phyloP scores from a whole-genome alignment of 1,140 invertebrate species.

The Bombus affinis region DNA sequence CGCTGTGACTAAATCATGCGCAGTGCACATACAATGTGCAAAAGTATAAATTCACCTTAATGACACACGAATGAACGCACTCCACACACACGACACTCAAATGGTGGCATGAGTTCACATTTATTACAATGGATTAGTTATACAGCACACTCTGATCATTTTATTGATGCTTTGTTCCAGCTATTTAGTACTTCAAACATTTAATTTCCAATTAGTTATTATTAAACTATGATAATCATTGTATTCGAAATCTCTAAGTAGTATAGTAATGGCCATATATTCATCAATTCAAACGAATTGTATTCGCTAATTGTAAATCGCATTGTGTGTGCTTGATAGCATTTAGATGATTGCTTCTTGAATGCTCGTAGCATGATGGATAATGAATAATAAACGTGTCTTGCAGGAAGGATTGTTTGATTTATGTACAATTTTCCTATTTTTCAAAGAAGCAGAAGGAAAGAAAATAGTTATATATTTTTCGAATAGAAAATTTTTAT shows the following conservation, averaged over 20 bases:
- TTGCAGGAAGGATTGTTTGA: constrained; percentile 14
- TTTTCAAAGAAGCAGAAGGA: background rate
- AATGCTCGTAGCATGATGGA: constrained; percentile 32
- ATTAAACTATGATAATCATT: background rate
- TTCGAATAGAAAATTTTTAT: too few species aligned
- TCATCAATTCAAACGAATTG: background rate
- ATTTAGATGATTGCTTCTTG: constrained; percentile 8
- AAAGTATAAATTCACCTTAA: background rate
- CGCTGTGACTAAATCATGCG: background rate
- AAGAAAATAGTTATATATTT: background rate
- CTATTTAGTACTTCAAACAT: background rate
- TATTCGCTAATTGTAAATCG: background rate
- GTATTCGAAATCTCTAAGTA: background rate
- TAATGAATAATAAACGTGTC: constrained; percentile 1
- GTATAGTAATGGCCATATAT: background rate
- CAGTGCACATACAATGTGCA: background rate
- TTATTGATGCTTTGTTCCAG: background rate
- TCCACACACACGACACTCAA: constrained; percentile 2
- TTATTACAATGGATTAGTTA: background rate
- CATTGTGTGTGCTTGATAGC: background rate
- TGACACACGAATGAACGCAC: background rate
- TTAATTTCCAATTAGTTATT: background rate
- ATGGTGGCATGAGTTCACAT: constrained; percentile 38
- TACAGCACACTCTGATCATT: background rate
- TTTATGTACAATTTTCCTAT: background rate